These are phyloP conservation scores for Rhingia rostrata DNA, from an alignment of 2,888 invertebrate genomes.

Conservation along the genomic window DNA sequence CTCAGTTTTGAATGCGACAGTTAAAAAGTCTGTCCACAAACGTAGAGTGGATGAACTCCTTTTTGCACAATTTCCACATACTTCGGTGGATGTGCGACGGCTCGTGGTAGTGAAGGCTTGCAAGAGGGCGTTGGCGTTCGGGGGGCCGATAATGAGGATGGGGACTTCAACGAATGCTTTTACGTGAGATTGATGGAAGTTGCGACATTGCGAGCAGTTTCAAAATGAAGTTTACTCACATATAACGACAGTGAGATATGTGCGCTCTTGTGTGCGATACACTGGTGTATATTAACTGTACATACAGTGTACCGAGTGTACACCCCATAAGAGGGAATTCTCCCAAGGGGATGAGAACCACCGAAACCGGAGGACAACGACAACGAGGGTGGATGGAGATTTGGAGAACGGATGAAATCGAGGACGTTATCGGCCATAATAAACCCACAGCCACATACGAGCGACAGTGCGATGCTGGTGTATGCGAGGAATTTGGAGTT, in stretches of 20 bases:
- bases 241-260: constrained; percentile 66
- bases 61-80: constrained; percentile 74
- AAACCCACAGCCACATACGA: constrained; percentile 74
- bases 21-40: constrained; percentile 74
- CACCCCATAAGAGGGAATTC: constrained; percentile 53
- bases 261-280: constrained; percentile 67
- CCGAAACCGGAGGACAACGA: constrained; percentile 40
- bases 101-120: neutral
- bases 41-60: constrained; percentile 74
- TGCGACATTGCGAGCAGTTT: constrained; percentile 73
- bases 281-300: constrained; percentile 71
- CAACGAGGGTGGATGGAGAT: constrained; percentile 45
- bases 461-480: constrained; percentile 35
- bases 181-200: constrained; percentile 74
- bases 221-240: constrained; percentile 73
- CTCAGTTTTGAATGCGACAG: constrained; percentile 73
- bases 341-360: constrained; percentile 49
- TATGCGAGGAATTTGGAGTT: constrained; percentile 67
- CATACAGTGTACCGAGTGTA: constrained; percentile 32
- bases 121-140: neutral
- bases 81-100: constrained; percentile 34
- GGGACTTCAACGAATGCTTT: constrained; percentile 73
- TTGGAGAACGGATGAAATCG: constrained; percentile 59
- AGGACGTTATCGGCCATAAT: constrained; percentile 75
- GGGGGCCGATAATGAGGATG: constrained; percentile 64